phyloP scores from a whole-genome alignment of 1,140 invertebrate genomes.

The Neodiprion virginianus region DNA sequence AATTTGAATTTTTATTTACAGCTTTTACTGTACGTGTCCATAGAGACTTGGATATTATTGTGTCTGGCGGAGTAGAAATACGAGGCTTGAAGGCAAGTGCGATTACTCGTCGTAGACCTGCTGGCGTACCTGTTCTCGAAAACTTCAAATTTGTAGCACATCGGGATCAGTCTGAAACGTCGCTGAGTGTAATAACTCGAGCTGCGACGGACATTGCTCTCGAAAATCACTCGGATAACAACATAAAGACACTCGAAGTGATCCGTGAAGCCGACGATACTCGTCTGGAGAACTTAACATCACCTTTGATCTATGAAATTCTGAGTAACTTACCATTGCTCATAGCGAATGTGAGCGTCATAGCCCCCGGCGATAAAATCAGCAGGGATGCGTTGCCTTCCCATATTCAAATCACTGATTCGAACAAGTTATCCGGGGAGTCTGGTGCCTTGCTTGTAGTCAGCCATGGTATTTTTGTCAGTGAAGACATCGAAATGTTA shows the following conservation, averaged over 20 bases:
- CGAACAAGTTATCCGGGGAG: slow-evolving; percentile 67
- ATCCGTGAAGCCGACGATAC: slow-evolving; percentile 62
- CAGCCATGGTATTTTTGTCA: slow-evolving; percentile 45
- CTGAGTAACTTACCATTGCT: slow-evolving; percentile 70
- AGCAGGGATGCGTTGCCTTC: slow-evolving; percentile 59
- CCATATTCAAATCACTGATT: slow-evolving; percentile 62
- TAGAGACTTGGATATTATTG: slow-evolving; percentile 53
- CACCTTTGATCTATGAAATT: slow-evolving; percentile 63
- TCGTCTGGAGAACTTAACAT: slow-evolving; percentile 56
- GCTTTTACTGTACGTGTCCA: slow-evolving; percentile 61
- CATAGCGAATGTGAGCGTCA: slow-evolving; percentile 64
- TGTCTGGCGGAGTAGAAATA: slow-evolving; percentile 83
- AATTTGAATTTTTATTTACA: slow-evolving; percentile 23
- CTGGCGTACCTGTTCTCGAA: slow-evolving; percentile 74
- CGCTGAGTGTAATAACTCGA: slow-evolving; percentile 61
- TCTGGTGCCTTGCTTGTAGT: slow-evolving; percentile 65
- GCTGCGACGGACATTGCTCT: slow-evolving; percentile 74
- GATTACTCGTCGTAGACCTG: slow-evolving; percentile 72
- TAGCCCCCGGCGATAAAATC: slow-evolving; percentile 48
- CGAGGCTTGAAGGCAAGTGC: slow-evolving; percentile 81
- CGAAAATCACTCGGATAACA: slow-evolving; percentile 75
- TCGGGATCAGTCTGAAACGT: slow-evolving; percentile 38
- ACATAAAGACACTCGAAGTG: slow-evolving; percentile 78
- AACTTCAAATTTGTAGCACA: slow-evolving; percentile 75
- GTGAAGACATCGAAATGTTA: slow-evolving; percentile 32